Percentiles rank a stretch among this genome's conserved stretches.
These are phyloP conservation scores for Eupithecia subfuscata DNA, from an alignment of 2,888 invertebrate genomes.

Conservation along the genomic window DNA sequence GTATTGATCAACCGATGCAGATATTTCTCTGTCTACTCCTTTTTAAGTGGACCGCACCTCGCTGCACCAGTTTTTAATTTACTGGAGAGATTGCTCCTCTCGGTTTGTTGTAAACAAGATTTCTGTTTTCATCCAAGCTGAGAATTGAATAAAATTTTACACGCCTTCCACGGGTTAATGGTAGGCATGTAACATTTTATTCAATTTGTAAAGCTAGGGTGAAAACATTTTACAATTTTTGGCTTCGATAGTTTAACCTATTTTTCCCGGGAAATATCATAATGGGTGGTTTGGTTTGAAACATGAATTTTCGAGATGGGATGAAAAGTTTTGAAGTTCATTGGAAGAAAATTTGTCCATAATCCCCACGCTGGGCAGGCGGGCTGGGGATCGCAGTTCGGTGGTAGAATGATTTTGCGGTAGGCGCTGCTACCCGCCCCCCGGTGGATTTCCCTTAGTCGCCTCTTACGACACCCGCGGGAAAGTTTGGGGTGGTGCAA, in stretches of 20 bases:
- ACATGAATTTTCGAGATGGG: background rate
- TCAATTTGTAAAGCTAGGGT: background rate
- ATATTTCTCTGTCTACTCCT: background rate
- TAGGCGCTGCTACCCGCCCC: too few relatives aligned
- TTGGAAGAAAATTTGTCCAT: background rate
- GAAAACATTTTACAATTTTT: background rate
- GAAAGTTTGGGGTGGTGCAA: too few relatives aligned
- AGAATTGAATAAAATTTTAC: background rate
- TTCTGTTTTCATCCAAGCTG: background rate
- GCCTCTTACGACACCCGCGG: too few relatives aligned
- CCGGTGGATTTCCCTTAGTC: too few relatives aligned
- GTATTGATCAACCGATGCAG: background rate
- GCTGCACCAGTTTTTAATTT: constrained; percentile 58
- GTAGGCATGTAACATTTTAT: constrained; percentile 20
- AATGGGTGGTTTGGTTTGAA: background rate
- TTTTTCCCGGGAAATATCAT: constrained; percentile 9
- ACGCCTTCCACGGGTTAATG: background rate
- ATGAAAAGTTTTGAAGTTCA: background rate
- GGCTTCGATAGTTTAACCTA: background rate
- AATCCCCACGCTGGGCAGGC: too few relatives aligned
- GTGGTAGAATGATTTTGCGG: too few relatives aligned
- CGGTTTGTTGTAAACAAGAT: constrained; percentile 54
- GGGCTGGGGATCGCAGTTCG: too few relatives aligned
- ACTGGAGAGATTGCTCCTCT: constrained; percentile 60
- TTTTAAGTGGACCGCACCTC: background rate